Percentiles rank a stretch among this genome's conserved stretches.
These are phyloP conservation scores for Plusia festucae DNA, from an alignment of 2,888 invertebrate species.

Conservation along the genomic window DNA sequence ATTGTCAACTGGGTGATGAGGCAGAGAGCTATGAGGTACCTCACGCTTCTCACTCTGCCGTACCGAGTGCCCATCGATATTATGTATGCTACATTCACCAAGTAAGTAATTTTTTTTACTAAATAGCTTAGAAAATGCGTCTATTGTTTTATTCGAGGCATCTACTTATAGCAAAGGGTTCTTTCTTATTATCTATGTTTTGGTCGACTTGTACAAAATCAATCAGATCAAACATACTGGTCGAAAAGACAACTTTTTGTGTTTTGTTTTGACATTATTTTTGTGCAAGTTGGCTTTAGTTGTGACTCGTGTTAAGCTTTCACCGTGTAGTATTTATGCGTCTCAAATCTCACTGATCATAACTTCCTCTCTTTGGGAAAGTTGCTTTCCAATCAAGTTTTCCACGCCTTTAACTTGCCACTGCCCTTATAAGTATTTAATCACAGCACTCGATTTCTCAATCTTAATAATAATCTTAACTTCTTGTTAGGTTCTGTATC, in stretches of 20 bases:
- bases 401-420: constrained; percentile 1
- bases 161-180: background rate
- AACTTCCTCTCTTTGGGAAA: constrained; percentile 28
- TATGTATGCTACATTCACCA: constrained; percentile 95
- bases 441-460: too few relatives aligned
- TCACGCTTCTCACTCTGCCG: constrained; percentile 95
- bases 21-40: constrained; percentile 93
- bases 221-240: too few relatives aligned
- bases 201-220: too few relatives aligned
- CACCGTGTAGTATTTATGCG: background rate
- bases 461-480: background rate
- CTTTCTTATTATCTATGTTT: background rate
- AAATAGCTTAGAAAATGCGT: background rate
- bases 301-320: background rate
- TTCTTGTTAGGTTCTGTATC: background rate
- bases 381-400: constrained; percentile 31
- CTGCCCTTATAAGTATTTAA: background rate
- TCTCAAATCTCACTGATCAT: constrained; percentile 16
- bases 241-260: too few relatives aligned
- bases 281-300: constrained; percentile 4
- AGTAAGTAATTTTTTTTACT: constrained; percentile 90
- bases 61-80: constrained; percentile 97
- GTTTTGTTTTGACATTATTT: background rate
- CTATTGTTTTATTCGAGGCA: too few relatives aligned
- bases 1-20: constrained; percentile 97